Conservation (phyloP, 1,140 invertebrate genomes). For the Chlorops oryzae region DNA sequence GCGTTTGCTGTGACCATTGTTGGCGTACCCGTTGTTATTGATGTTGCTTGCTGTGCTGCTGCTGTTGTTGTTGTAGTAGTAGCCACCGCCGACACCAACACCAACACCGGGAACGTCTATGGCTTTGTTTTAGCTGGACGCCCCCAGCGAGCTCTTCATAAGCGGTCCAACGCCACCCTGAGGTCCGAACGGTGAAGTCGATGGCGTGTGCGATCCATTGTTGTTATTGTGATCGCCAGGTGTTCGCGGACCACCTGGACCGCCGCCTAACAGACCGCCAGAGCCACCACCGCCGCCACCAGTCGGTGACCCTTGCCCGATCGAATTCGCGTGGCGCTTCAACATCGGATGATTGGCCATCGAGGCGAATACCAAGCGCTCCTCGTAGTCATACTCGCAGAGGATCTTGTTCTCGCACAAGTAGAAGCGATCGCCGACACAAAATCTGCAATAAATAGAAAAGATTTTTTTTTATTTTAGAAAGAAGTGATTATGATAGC, state of each 20-base stretch:
- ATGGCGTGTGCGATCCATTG: conserved; percentile 39
- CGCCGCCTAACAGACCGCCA: conserved; percentile 19
- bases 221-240: conserved; percentile 44
- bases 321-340: conserved; percentile 68
- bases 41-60: conserved; percentile 4
- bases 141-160: conserved; percentile 45
- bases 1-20: conserved; percentile 39
- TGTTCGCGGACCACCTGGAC: conserved; percentile 30
- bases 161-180: conserved; percentile 38
- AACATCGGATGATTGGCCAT: conserved; percentile 89
- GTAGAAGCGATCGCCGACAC: conserved; percentile 93
- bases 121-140: conserved; percentile 48
- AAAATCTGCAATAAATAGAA: conserved; percentile 68
- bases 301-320: conserved; percentile 41
- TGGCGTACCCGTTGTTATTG: conserved; percentile 25
- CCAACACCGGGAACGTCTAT: conserved; percentile 23
- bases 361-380: conserved; percentile 82
- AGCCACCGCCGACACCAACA: conserved; percentile 15
- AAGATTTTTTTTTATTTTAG: conserved; percentile 40
- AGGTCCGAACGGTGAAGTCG: conserved; percentile 35
- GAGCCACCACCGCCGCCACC: conserved; percentile 21
- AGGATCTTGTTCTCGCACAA: conserved; percentile 95
- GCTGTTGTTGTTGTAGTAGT: conserved; percentile 26
- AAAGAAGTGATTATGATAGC: conserved; percentile 14
- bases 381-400: conserved; percentile 96